These are phyloP conservation scores for Clistopyga incitator DNA, from an alignment of 2,888 invertebrate species.

Conservation along the genomic window DNA sequence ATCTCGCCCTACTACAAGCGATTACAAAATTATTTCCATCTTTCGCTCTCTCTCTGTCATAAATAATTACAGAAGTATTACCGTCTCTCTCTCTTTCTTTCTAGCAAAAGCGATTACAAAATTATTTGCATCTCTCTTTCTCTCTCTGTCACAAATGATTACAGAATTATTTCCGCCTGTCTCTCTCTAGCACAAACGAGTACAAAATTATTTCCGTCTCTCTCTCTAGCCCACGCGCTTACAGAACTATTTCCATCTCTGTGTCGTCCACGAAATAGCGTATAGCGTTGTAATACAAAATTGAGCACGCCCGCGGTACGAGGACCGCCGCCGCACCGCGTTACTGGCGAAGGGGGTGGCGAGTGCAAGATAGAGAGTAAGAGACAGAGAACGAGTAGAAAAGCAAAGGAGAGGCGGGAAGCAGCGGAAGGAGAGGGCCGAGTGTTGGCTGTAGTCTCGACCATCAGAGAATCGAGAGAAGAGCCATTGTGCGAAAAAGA, in stretches of 20 bases:
- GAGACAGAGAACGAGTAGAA: constrained; percentile 5
- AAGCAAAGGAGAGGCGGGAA: constrained; percentile 24
- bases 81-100: too few relatives aligned
- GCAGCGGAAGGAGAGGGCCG: constrained; percentile 43
- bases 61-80: too few relatives aligned
- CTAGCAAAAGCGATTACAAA: too few relatives aligned
- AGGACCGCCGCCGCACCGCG: constrained; percentile 31
- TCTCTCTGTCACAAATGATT: neutral
- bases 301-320: constrained; percentile 40
- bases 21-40: too few relatives aligned
- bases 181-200: neutral
- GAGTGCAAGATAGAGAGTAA: constrained; percentile 15
- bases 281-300: constrained; percentile 14
- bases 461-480: constrained; percentile 61
- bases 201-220: neutral
- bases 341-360: constrained; percentile 58
- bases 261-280: neutral
- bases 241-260: neutral
- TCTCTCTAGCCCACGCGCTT: neutral
- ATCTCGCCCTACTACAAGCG: too few relatives aligned
- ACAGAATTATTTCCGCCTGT: neutral
- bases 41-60: too few relatives aligned
- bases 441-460: constrained; percentile 42
- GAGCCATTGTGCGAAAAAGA: constrained; percentile 78
- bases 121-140: too few relatives aligned